Conservation (phyloP, 2,113 vertebrate species). For the Petaurus breviceps region DNA sequence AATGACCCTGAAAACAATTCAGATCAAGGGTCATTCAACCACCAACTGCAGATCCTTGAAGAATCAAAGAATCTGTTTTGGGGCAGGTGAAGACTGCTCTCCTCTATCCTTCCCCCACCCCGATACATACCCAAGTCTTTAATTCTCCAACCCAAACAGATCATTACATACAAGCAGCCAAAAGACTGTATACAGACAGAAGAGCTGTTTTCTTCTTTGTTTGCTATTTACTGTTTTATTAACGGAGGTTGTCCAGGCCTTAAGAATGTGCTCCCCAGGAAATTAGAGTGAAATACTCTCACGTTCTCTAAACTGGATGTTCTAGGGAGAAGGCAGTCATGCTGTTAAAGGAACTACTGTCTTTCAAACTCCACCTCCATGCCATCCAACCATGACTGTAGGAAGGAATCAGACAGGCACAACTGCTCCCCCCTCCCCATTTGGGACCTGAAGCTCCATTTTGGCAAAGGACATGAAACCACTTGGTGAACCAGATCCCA, state of each 20-base stretch:
- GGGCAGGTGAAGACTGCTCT: neutral
- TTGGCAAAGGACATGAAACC: neutral
- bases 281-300: neutral
- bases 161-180: neutral
- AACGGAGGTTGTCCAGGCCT: neutral
- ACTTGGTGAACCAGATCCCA: neutral
- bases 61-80: neutral
- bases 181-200: neutral
- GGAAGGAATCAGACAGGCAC: neutral
- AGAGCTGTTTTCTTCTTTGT: neutral
- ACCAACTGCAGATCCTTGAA: neutral
- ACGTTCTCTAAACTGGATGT: neutral
- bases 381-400: neutral
- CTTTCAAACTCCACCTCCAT: neutral
- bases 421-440: neutral
- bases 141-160: neutral
- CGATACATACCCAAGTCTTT: neutral
- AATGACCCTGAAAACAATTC: neutral
- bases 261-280: neutral
- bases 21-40: neutral
- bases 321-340: neutral
- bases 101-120: neutral
- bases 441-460: neutral
- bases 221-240: neutral
- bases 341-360: neutral